Conservation (phyloP, 2,113 vertebrate species). For the Megaptera novaeangliae region DNA sequence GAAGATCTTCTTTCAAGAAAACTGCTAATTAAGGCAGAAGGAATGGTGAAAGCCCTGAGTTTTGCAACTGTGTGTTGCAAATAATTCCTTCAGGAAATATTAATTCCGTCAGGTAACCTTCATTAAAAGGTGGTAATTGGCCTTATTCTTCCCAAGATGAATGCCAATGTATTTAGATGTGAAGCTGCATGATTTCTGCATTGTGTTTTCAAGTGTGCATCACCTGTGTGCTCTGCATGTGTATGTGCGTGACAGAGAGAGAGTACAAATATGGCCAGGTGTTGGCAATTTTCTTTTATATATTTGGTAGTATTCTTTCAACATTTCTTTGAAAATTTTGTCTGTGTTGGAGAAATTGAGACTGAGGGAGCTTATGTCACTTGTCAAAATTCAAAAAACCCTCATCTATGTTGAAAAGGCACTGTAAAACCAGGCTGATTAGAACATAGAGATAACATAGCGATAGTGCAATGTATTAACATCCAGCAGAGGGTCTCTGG, state of each 20-base stretch:
- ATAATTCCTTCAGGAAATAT: background rate
- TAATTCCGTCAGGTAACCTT: background rate
- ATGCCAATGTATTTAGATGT: fast-evolving
- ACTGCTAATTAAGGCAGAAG: background rate
- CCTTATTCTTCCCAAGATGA: background rate
- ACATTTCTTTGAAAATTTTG: background rate
- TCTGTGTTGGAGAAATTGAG: background rate
- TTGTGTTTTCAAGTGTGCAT: background rate
- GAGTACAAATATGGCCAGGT: background rate
- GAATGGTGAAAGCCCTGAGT: background rate
- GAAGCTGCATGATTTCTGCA: fast-evolving
- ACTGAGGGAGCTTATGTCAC: background rate
- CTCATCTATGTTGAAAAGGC: background rate
- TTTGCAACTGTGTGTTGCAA: background rate
- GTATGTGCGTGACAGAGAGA: background rate
- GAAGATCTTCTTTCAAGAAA: background rate
- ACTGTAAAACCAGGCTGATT: background rate
- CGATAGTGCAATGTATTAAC: background rate
- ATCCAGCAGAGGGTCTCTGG: background rate
- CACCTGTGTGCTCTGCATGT: background rate
- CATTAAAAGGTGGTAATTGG: too few relatives aligned
- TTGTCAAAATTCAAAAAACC: background rate
- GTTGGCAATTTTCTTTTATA: background rate
- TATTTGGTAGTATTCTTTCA: background rate
- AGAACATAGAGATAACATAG: background rate